Percentiles rank a stretch among this genome's conserved stretches.
Conservation (phyloP, 2,113 vertebrate species). For the Melanerpes aurifrons region DNA sequence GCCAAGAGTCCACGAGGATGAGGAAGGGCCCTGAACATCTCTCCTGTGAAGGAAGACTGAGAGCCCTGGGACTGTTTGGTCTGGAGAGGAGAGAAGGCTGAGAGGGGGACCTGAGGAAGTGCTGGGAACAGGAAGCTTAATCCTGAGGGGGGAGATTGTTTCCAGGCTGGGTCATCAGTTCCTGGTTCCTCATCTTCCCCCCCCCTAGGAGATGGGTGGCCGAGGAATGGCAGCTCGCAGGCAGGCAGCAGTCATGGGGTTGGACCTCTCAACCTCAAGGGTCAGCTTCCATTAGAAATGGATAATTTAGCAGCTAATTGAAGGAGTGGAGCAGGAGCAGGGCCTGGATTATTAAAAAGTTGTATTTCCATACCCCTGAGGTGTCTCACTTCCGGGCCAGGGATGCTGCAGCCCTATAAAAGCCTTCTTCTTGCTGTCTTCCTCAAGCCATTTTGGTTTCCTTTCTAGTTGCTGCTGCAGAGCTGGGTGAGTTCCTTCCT, state of each 20-base stretch:
- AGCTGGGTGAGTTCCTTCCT: conserved; percentile 33
- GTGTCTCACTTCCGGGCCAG: conserved; percentile 49
- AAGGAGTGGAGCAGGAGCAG: conserved; percentile 14
- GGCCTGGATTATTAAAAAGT: conserved; percentile 31
- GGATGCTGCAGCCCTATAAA: conserved; percentile 10
- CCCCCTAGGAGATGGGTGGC: not conserved
- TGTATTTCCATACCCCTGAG: conserved; percentile 45
- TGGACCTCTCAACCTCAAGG: not conserved
- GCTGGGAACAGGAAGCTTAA: not conserved
- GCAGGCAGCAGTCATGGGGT: not conserved
- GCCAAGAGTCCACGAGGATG: no score
- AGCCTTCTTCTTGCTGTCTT: not conserved
- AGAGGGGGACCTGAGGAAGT: no score
- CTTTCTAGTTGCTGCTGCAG: not conserved
- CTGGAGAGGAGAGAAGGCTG: no score
- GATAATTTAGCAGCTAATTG: conserved; percentile 23
- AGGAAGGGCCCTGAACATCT: no score
- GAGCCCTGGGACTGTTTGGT: no score
- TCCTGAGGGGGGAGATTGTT: conserved; percentile 3
- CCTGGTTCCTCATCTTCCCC: not conserved
- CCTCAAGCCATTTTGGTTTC: conserved; percentile 3
- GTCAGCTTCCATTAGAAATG: not conserved
- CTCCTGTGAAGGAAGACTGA: no score
- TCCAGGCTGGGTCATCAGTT: not conserved
- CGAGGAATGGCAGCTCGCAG: not conserved